Conservation (phyloP, 1,140 invertebrate species). For the Metaphire vulgaris region DNA sequence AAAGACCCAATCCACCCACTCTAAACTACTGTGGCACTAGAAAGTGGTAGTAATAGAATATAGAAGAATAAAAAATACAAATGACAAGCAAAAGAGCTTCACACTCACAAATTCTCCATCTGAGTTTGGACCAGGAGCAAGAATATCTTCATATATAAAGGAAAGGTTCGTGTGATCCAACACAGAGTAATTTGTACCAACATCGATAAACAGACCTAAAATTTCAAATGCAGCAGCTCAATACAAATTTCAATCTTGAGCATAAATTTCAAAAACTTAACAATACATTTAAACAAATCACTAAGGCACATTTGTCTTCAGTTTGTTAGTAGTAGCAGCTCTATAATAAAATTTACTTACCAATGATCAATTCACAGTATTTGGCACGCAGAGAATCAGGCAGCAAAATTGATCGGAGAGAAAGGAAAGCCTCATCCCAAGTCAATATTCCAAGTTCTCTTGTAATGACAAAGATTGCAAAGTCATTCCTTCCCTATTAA, state of each 20-base stretch:
- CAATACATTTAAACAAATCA: background rate
- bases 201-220: conserved; percentile 49
- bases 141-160: conserved; percentile 50
- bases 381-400: conserved; percentile 46
- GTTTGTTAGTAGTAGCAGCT: background rate
- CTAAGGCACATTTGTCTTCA: background rate
- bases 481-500: conserved; percentile 46
- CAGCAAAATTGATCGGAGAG: conserved; percentile 39
- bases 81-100: background rate
- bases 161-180: conserved; percentile 46
- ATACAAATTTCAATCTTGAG: background rate
- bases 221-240: background rate
- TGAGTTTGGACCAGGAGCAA: conserved; percentile 24
- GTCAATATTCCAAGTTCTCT: conserved; percentile 46
- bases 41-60: no score
- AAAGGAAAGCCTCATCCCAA: conserved; percentile 49
- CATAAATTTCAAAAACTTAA: background rate
- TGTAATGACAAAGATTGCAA: conserved; percentile 47
- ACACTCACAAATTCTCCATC: conserved; percentile 32
- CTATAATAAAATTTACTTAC: conserved; percentile 33
- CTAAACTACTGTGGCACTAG: no score
- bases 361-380: conserved; percentile 49
- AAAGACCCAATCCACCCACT: no score
- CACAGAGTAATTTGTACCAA: conserved; percentile 46
- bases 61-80: no score